A percentile compares a stretch with the other conserved stretches of the same genome.
phyloP scores from a whole-genome alignment of 2,888 invertebrate genomes.

The Fragum fragum region DNA sequence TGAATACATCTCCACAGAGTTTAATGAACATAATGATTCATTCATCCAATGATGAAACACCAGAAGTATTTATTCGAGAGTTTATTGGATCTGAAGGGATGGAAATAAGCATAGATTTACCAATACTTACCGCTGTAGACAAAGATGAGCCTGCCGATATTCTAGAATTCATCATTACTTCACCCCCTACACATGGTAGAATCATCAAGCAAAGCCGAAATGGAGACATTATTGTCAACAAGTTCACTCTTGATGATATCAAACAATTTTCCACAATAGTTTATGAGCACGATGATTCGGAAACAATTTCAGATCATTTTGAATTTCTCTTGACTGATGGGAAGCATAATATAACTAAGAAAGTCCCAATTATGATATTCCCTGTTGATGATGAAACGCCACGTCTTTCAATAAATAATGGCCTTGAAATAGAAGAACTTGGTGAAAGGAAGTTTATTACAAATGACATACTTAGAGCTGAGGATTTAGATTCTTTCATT shows the following conservation, averaged over 20 bases:
- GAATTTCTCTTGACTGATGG: constrained; percentile 85
- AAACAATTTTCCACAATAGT: constrained; percentile 81
- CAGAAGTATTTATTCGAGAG: constrained; percentile 83
- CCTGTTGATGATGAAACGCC: constrained; percentile 87
- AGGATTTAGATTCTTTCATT: constrained; percentile 85
- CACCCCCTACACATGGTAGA: constrained; percentile 81
- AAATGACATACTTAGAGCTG: constrained; percentile 82
- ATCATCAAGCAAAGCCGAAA: constrained; percentile 82
- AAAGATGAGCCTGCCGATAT: constrained; percentile 84
- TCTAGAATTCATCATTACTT: constrained; percentile 81
- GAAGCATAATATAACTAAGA: constrained; percentile 82
- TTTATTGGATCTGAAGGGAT: constrained; percentile 86
- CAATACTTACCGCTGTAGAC: constrained; percentile 85
- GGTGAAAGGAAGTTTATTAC: constrained; percentile 83
- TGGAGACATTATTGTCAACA: constrained; percentile 80
- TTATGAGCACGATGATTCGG: constrained; percentile 86
- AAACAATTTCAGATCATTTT: constrained; percentile 84
- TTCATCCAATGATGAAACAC: constrained; percentile 86
- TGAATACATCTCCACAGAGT: constrained; percentile 81
- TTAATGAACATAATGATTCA: constrained; percentile 81
- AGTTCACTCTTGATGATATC: constrained; percentile 84
- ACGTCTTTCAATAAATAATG: constrained; percentile 84
- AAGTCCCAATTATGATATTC: constrained; percentile 83
- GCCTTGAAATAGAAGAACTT: constrained; percentile 83
- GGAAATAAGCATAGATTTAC: constrained; percentile 84